Evolutionary conservation across 1,140 invertebrate species (phyloP).

Genomic region (Drusus annulatus): DNA sequence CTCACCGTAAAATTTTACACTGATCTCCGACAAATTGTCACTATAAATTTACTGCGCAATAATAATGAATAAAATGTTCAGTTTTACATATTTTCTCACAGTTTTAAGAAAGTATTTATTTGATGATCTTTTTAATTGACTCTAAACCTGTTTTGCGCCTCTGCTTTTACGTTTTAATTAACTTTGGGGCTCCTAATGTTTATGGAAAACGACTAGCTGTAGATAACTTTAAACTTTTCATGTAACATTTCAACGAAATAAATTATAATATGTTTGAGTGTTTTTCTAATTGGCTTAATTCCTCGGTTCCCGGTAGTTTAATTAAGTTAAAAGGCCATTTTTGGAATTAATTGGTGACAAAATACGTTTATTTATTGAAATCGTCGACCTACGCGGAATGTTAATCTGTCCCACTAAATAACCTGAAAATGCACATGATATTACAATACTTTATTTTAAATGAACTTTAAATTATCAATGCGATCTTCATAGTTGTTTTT

Average conservation of each 20-base stretch:
- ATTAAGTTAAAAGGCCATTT: background rate
- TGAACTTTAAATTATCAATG: too few relatives aligned
- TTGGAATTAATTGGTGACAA: constrained; percentile 2
- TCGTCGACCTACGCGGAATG: background rate
- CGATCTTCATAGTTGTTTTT: too few relatives aligned
- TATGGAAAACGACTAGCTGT: background rate
- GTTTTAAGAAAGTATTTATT: background rate
- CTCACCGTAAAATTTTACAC: too few relatives aligned
- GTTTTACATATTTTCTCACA: background rate
- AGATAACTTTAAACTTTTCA: background rate
- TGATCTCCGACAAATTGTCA: too few relatives aligned
- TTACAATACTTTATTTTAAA: too few relatives aligned
- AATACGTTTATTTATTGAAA: background rate
- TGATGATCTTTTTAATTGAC: background rate
- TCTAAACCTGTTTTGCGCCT: constrained; percentile 1
- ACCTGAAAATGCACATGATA: too few relatives aligned
- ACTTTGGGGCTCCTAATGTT: background rate
- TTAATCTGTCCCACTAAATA: too few relatives aligned
- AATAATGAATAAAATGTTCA: background rate
- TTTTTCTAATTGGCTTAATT: constrained; percentile 2
- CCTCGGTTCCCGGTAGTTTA: background rate
- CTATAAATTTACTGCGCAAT: too few relatives aligned
- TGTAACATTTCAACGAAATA: background rate
- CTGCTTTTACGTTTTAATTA: background rate
- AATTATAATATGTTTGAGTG: background rate